Evolutionary conservation across 2,888 invertebrate species (phyloP).

Genomic region (Napeogenes inachia): DNA sequence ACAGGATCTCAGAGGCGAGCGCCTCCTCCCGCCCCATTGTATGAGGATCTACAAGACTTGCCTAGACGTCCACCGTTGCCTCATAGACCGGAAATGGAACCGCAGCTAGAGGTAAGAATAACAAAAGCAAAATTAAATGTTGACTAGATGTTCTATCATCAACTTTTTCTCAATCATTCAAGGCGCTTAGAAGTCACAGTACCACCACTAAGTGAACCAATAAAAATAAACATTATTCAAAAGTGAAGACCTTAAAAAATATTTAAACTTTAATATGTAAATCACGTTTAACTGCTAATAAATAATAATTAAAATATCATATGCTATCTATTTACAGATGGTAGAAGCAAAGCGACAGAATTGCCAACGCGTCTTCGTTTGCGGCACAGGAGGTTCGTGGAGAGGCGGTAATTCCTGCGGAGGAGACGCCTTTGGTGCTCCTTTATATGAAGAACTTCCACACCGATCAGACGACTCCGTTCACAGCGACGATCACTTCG

Average conservation of each 20-base stretch:
- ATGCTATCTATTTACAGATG: slow-evolving; percentile 77
- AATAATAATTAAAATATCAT: neutral
- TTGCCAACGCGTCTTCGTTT: slow-evolving; percentile 81
- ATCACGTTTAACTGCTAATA: neutral
- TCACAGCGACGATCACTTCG: slow-evolving; percentile 90
- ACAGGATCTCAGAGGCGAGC: slow-evolving; percentile 71
- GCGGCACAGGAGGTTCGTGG: slow-evolving; percentile 75
- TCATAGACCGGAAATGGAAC: slow-evolving; percentile 65
- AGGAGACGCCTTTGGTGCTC: slow-evolving; percentile 78
- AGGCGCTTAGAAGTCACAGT: no score
- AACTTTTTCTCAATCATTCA: no score
- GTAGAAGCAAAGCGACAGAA: slow-evolving; percentile 83
- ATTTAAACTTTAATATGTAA: neutral
- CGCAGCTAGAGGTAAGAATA: slow-evolving; percentile 63
- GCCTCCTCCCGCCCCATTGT: slow-evolving; percentile 80
- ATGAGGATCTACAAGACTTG: slow-evolving; percentile 87
- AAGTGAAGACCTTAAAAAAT: neutral
- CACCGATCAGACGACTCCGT: slow-evolving; percentile 78
- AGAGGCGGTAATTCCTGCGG: slow-evolving; percentile 75
- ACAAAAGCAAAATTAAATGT: no score
- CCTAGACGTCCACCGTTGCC: slow-evolving; percentile 73
- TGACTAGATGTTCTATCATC: no score
- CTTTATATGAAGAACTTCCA: slow-evolving; percentile 88
- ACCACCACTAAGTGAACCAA: neutral
- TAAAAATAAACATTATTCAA: slow-evolving; percentile 6